Base-by-base conservation (phyloP, 1,140 invertebrate genomes). In the Drosophila punjabiensis region DNA sequence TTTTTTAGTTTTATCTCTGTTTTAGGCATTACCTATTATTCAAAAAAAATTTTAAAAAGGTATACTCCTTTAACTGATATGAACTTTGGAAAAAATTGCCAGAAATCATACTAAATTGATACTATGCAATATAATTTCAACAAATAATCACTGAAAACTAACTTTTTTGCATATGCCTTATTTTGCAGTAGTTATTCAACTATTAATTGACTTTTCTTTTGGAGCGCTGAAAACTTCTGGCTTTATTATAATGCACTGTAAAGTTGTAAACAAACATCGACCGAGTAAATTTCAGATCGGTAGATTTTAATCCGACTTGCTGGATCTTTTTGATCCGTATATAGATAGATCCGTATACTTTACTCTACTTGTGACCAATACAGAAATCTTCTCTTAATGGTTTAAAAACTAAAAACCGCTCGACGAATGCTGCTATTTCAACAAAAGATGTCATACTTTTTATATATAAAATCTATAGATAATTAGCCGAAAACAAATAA, bases 401-500 rank as follows among this genome's bases (percentile, higher is more conserved):
- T 35, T 35, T 20, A 35, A 35, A 4, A 37, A 35, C 18, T 55
- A 35, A 10, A 56, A 16, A 20, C 35, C 13, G 32, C 32, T 55
- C 20, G 52, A 20, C 32, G 35, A 35, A 35, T 24, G 9, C 3
- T 35, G 30, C 7, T 16, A 20, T 35, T 6, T 20, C 18, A 33
- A 20, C 8, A 18, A 11, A 10, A 35, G 18, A 55, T 55, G 52
- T 20, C 32, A 37, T 8, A 37, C 18, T 16, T 37, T 20, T 37
- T 77, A 82, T 59, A 71, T 79, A 60, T 64, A 58, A 60, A 75
- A 53, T 48, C 37, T 47, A 70, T 67, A 56, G 53, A 35, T 24
- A 64, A 68, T 69, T 78, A 47, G 43, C 9, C 33, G 13, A 63
- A 47, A 13, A 50, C n/a, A 41, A 61, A 78, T 33, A 43, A 37